Base-by-base conservation (phyloP, 2,113 vertebrate species). In the Indicator indicator region DNA sequence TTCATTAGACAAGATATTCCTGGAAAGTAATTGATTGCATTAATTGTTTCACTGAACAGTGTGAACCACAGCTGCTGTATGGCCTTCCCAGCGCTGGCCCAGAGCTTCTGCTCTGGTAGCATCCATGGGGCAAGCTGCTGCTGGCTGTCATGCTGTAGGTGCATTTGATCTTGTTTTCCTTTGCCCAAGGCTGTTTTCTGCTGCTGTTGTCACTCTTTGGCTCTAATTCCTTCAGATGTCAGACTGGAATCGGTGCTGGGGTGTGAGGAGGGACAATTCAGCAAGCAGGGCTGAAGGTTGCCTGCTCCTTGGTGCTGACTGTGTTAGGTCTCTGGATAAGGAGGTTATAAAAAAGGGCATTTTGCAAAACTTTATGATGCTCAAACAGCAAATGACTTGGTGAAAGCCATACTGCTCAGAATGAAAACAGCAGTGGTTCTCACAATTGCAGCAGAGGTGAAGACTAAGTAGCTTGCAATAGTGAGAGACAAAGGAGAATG, bases 1-100 rank as follows among this genome's bases (percentile, higher is more conserved):
- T 94, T 96, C 83, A 94, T 88, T 92, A 83, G 36, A 67, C 58
- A 76, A 76, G 73, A 88, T 40, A 50, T 78, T 93, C 94, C 71
- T 88, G 83, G 80, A 84, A 96, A 90, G 80, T 90, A 94, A 86
- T 52, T 91, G 86, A 71, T 77, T 78, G 58, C 62, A 54, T 90
- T 83, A 95, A 92, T 83, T 92, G 48, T 82, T 93, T 86, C 62
- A 52, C 54, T 58, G 76, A 64, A 26, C 52, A 71, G 52, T 20
- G 64, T 63, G 88, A 90, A 74, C 64, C 52, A 63, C 79, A 86
- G 83, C 94, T 93, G 94, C 86, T 73, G n/a, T 28, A 3, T 0
- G 4, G 69, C 28, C 48, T 62, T 83, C 38, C 65, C 33, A 60
- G 69, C 33, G 9, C 50, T 24, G 32, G 30, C 64, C 30, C 42